phyloP scores from a whole-genome alignment of 35 echinoderm and acorn worm species.

The Lytechinus variegatus region DNA sequence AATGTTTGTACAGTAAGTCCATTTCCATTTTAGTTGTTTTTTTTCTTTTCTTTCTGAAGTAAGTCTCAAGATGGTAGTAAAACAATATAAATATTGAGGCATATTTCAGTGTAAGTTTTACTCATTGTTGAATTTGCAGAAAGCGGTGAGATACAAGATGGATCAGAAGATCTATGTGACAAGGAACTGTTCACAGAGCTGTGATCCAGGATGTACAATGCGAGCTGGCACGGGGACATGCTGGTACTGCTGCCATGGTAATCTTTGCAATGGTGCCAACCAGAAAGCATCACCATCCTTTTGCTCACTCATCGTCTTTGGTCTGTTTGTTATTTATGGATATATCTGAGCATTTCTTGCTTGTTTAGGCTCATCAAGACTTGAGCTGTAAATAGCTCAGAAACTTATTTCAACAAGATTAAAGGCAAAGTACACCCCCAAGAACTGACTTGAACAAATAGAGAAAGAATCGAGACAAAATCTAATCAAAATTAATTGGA shows the following conservation, averaged over 20 bases:
- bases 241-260: constrained; percentile 65
- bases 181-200: constrained; percentile 64
- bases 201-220: constrained; percentile 67
- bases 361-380: neutral
- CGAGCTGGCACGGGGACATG: constrained; percentile 64
- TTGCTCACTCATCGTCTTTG: neutral
- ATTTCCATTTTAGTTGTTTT: neutral
- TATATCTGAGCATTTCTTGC: neutral
- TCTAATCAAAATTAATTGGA: no score
- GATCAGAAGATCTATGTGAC: constrained; percentile 78
- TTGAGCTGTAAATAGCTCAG: neutral
- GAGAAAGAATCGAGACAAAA: no score
- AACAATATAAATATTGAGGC: neutral
- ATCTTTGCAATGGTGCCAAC: constrained; percentile 62
- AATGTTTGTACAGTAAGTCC: constrained; percentile 39
- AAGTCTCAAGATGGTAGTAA: no score
- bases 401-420: no score
- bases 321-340: neutral
- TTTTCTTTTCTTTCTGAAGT: no score
- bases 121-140: constrained; percentile 18
- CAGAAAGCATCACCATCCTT: neutral
- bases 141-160: constrained; percentile 63
- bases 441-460: no score
- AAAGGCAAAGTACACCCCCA: no score
- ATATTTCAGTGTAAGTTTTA: neutral